Conservation (phyloP, 2,888 invertebrate species). For the Diarsia brunnea region DNA sequence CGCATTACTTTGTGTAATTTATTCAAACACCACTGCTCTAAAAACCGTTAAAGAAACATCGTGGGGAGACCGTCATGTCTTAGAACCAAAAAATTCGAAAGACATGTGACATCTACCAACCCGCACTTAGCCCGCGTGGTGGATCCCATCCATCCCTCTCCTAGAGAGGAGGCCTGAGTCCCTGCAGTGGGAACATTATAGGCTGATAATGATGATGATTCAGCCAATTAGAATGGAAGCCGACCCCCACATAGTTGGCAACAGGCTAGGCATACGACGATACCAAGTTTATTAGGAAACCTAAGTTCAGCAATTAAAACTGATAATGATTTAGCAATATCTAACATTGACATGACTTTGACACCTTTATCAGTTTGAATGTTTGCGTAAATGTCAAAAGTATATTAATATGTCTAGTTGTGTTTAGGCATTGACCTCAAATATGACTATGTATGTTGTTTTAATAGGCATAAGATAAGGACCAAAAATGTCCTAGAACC, state of each 20-base stretch:
- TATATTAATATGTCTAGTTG: neutral
- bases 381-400: conserved; percentile 46
- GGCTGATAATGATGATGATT: no score
- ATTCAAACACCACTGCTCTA: no score
- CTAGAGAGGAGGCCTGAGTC: no score
- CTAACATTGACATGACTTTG: conserved; percentile 55
- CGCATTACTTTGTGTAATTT: no score
- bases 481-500: no score
- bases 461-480: neutral
- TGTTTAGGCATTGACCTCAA: conserved; percentile 38
- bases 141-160: no score
- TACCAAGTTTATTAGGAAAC: conserved; percentile 18
- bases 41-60: no score
- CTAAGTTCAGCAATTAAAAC: conserved; percentile 2
- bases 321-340: conserved; percentile 36
- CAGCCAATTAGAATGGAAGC: neutral
- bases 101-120: no score
- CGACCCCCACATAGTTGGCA: neutral
- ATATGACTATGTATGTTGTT: conserved; percentile 5
- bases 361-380: conserved; percentile 48
- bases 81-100: no score
- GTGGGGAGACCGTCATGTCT: no score
- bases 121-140: no score
- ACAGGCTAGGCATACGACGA: neutral
- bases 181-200: no score